phyloP scores from a whole-genome alignment of 2,888 invertebrate genomes.

The Pristionchus mayeri region DNA sequence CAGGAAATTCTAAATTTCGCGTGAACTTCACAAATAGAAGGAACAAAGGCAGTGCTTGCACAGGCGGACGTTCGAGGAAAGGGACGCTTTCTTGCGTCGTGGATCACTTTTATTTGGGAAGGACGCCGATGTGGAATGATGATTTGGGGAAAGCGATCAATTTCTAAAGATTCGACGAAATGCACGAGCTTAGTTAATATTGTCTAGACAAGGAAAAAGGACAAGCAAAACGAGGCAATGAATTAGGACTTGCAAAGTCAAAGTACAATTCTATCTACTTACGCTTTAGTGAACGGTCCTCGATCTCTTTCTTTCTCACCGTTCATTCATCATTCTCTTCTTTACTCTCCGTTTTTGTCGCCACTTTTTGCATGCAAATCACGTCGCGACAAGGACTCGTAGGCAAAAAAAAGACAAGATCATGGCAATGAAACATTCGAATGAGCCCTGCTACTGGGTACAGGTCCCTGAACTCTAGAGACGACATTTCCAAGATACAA shows the following conservation, averaged over 20 bases:
- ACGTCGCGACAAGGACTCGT: neutral
- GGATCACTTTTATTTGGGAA: no score
- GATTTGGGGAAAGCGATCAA: no score
- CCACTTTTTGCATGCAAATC: neutral
- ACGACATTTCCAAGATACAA: neutral
- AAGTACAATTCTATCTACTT: neutral
- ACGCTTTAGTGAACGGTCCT: no score
- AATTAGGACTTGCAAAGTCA: no score
- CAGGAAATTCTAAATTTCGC: no score
- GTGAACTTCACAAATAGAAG: neutral
- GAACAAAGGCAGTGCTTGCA: neutral
- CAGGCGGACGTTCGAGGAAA: neutral
- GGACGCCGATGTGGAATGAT: no score
- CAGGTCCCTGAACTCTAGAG: neutral
- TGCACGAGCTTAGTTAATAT: no score
- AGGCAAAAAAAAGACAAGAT: neutral
- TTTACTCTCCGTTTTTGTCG: neutral
- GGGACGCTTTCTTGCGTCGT: no score
- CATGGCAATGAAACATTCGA: neutral
- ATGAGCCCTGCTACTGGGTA: neutral
- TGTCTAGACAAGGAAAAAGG: neutral
- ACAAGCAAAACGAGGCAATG: neutral
- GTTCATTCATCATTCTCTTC: no score
- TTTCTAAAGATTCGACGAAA: no score
- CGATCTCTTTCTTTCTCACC: no score